phyloP scores from a whole-genome alignment of 2,888 invertebrate species.

The Leptura quadrifasciata region DNA sequence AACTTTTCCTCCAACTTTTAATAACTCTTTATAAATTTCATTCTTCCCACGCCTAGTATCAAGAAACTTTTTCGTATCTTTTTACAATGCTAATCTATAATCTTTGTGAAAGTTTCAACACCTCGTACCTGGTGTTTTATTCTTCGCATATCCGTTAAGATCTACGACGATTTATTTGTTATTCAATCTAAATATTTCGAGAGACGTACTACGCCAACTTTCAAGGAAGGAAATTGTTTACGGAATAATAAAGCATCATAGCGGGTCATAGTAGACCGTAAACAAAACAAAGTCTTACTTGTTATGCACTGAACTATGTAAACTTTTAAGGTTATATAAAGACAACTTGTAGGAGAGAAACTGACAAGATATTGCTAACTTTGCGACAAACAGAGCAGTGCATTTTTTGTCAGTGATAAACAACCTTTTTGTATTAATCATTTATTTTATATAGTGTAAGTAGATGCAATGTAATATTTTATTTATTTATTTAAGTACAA shows the following conservation, averaged over 20 bases:
- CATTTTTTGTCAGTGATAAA: too few species aligned
- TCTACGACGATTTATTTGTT: neutral
- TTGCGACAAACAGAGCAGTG: too few species aligned
- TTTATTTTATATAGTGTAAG: too few species aligned
- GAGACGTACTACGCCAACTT: constrained; percentile 1
- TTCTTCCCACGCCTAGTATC: neutral
- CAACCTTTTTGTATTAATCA: too few species aligned
- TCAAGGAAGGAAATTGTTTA: neutral
- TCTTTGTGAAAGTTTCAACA: neutral
- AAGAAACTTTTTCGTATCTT: neutral
- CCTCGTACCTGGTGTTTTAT: constrained; percentile 1
- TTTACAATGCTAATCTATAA: constrained; percentile 7
- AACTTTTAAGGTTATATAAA: too few species aligned
- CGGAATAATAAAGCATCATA: neutral
- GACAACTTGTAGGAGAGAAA: too few species aligned
- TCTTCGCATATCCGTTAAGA: neutral
- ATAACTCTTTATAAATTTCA: neutral
- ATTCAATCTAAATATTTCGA: neutral
- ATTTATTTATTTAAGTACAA: too few species aligned
- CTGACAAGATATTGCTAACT: too few species aligned
- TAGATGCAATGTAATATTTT: too few species aligned
- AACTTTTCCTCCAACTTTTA: neutral
- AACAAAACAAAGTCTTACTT: neutral
- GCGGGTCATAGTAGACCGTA: neutral
- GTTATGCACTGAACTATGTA: neutral